Conservation (phyloP, 2,888 invertebrate species). For the Drosophila birchii region DNA sequence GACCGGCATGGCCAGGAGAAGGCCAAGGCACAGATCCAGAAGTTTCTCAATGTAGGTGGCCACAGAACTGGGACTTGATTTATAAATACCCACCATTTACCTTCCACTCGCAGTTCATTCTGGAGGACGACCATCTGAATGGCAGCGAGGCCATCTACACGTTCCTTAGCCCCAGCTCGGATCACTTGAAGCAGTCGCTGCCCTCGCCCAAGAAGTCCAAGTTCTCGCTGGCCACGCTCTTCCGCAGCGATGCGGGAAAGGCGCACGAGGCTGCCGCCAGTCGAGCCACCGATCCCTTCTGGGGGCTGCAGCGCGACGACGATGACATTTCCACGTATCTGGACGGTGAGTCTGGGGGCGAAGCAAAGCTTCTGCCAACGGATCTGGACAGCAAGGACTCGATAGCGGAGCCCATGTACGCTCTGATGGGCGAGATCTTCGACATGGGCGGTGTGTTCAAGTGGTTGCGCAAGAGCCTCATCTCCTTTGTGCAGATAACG, state of each 20-base stretch:
- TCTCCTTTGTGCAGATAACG: slow-evolving; percentile 95
- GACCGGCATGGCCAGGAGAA: slow-evolving; percentile 92
- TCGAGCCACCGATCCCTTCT: slow-evolving; percentile 85
- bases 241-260: slow-evolving; percentile 89
- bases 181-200: slow-evolving; percentile 92
- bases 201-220: slow-evolving; percentile 93
- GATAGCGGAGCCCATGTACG: slow-evolving; percentile 95
- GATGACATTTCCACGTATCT: slow-evolving; percentile 92
- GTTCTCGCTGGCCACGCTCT: slow-evolving; percentile 93
- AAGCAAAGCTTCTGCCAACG: slow-evolving; percentile 84
- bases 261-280: slow-evolving; percentile 85
- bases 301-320: slow-evolving; percentile 89
- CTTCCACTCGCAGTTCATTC: slow-evolving; percentile 87
- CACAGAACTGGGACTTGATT: neutral
- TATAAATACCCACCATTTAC: neutral
- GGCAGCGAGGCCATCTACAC: slow-evolving; percentile 95
- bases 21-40: slow-evolving; percentile 92
- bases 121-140: slow-evolving; percentile 94
- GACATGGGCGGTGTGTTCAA: slow-evolving; percentile 95
- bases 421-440: slow-evolving; percentile 94
- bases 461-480: slow-evolving; percentile 93
- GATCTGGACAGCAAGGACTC: slow-evolving; percentile 90
- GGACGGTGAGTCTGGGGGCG: slow-evolving; percentile 87
- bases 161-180: slow-evolving; percentile 96
- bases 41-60: slow-evolving; percentile 91